A percentile compares a stretch with the other conserved stretches of the same genome.
These are phyloP conservation scores for Scomber japonicus DNA, from an alignment of 2,113 vertebrate genomes.

Conservation along the genomic window DNA sequence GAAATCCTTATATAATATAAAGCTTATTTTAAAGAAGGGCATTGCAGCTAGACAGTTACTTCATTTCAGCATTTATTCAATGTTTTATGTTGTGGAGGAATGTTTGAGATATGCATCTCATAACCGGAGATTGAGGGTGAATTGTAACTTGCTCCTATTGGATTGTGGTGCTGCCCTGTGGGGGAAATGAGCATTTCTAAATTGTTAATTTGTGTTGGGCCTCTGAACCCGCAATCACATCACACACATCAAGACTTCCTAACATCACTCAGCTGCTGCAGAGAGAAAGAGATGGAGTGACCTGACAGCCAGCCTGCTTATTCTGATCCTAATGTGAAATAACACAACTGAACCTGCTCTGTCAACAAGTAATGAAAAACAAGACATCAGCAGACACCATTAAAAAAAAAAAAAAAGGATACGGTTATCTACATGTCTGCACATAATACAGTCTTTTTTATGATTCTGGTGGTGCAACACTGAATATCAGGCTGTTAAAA, in stretches of 20 bases:
- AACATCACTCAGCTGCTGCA: constrained; percentile 15
- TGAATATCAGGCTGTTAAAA: not conserved
- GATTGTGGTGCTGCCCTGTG: constrained; percentile 12
- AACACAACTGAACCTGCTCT: constrained; percentile 36
- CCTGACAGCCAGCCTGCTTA: constrained; percentile 39
- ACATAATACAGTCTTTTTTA: not conserved
- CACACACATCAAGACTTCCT: not conserved
- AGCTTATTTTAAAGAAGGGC: too few relatives aligned
- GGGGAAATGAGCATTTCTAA: constrained; percentile 28
- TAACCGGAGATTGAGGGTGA: not conserved
- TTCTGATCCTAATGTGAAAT: constrained; percentile 39
- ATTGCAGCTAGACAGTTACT: not conserved
- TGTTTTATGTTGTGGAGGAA: not conserved
- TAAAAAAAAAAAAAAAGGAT: not conserved
- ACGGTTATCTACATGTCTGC: not conserved
- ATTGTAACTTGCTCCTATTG: not conserved
- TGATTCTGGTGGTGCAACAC: not conserved
- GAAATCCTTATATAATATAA: not conserved
- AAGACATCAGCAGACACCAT: constrained; percentile 1
- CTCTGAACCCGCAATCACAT: constrained; percentile 25
- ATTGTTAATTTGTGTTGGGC: constrained; percentile 39
- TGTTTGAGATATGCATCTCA: constrained; percentile 9
- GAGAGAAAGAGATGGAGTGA: constrained; percentile 15
- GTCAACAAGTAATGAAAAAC: constrained; percentile 30
- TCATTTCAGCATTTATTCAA: not conserved